Evolutionary conservation across 2,113 vertebrate species (phyloP).

Genomic region (Circaetus gallicus): DNA sequence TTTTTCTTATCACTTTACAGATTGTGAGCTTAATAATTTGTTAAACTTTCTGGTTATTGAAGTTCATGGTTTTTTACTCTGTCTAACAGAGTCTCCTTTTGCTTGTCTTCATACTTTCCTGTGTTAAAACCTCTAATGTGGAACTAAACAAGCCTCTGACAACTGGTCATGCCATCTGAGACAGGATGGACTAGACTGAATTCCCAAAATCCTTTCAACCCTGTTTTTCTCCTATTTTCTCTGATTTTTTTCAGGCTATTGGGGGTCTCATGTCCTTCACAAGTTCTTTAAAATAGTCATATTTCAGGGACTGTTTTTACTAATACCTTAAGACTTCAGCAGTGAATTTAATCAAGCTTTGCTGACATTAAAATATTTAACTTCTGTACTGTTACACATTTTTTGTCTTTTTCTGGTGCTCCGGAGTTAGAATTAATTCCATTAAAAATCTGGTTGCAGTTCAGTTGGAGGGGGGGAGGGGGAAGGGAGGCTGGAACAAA

Average conservation of each 20-base stretch:
- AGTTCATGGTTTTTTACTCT: not conserved
- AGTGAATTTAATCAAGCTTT: not conserved
- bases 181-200: not conserved
- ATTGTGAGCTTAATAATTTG: not conserved
- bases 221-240: not conserved
- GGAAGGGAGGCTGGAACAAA: not conserved
- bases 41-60: not conserved
- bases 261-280: not conserved
- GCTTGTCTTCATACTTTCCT: not conserved
- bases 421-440: not conserved
- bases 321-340: not conserved
- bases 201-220: not conserved
- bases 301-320: not conserved
- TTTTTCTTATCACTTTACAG: not conserved
- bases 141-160: not conserved
- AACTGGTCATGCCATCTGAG: not conserved
- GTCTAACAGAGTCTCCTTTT: not conserved
- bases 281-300: not conserved
- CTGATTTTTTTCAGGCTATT: not conserved
- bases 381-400: not conserved
- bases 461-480: not conserved
- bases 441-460: not conserved
- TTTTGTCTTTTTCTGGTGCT: not conserved
- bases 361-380: not conserved
- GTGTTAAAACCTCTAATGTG: not conserved